These are phyloP conservation scores for Orestias chungarensis DNA, from an alignment of 2,797 vertebrate species.

Conservation along the genomic window DNA sequence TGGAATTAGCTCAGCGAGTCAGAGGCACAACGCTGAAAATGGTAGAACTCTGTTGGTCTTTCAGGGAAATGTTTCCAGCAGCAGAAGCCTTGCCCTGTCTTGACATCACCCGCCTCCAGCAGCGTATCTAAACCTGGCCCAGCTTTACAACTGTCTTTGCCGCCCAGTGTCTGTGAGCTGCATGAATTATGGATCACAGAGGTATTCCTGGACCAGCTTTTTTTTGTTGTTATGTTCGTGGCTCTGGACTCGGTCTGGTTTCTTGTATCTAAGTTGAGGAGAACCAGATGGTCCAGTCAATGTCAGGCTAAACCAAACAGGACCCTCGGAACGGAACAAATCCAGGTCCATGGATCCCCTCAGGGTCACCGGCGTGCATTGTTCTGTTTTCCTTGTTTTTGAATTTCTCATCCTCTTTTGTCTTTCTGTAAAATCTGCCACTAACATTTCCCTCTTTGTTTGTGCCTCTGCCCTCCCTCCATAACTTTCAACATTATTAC, in stretches of 20 bases:
- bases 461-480: slow-evolving; percentile 27
- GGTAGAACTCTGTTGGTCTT: slow-evolving; percentile 41
- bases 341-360: slow-evolving; percentile 43
- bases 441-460: slow-evolving; percentile 34
- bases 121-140: slow-evolving; percentile 38
- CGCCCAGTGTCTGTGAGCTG: slow-evolving; percentile 23
- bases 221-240: neutral
- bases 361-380: slow-evolving; percentile 29
- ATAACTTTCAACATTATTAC: neutral
- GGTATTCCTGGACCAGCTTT: slow-evolving; percentile 54
- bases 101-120: slow-evolving; percentile 58
- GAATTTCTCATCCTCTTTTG: slow-evolving; percentile 25
- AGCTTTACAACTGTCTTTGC: slow-evolving; percentile 56
- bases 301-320: slow-evolving; percentile 63
- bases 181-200: slow-evolving; percentile 66
- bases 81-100: slow-evolving; percentile 46
- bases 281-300: slow-evolving; percentile 68
- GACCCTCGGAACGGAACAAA: slow-evolving; percentile 60
- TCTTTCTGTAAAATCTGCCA: slow-evolving; percentile 17
- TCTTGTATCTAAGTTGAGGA: slow-evolving; percentile 57
- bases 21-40: slow-evolving; percentile 21
- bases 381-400: slow-evolving; percentile 18
- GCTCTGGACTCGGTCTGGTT: slow-evolving; percentile 58
- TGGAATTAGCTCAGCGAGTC: slow-evolving; percentile 49
- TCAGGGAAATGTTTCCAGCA: slow-evolving; percentile 42